Evolutionary conservation across 2,888 invertebrate genomes (phyloP), one percentile per base, ranked within the genome.

Genomic region (Fragum whitleyi): DNA sequence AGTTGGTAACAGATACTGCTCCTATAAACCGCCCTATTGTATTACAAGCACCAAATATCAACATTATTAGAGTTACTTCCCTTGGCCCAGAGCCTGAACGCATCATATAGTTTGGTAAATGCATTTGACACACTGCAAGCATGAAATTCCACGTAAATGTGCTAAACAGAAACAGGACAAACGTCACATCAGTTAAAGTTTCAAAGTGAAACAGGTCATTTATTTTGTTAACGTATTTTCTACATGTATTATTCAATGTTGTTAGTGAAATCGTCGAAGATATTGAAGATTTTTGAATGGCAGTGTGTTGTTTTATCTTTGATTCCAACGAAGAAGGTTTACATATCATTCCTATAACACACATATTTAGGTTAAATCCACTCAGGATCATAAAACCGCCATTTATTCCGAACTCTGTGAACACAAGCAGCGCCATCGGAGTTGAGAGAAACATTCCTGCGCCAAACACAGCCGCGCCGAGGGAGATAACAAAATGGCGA

Each of bases 361-460:
- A 83, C 21, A 84, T 53, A 39, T 88, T 82, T 5, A 84, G 79
- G 26, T 59, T 76, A 0, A 82, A 42, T 5, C 80, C 86, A 53
- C 81, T 76, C 0, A 86, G 51, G 2, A 88, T 57, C 19, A 81
- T 61, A 42, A 86, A 86, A 1, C 80, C 62, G 3, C 87, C 86
- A 32, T 83, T 74, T 7, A 88, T 53, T 23, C 82, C 85, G 32
- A 79, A 86, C 1, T 23, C 26, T 29, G 76, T 42, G 11, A 86
- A 67, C 1, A 84, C 59, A 3, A 59, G 39, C 14, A 85, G 62
- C 19, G 84, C 77, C 2, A 88, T 29, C n/a, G 86, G 84, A 19
- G 87, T 82, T 5, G 85, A 74, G 2, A 77, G 62, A 28, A 86
- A 81, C 77, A 86, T 85, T 11, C 78, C 88, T 7, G 85, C 23